These are phyloP conservation scores for Augochlora pura DNA, from an alignment of 1,140 invertebrate species.

Conservation along the genomic window DNA sequence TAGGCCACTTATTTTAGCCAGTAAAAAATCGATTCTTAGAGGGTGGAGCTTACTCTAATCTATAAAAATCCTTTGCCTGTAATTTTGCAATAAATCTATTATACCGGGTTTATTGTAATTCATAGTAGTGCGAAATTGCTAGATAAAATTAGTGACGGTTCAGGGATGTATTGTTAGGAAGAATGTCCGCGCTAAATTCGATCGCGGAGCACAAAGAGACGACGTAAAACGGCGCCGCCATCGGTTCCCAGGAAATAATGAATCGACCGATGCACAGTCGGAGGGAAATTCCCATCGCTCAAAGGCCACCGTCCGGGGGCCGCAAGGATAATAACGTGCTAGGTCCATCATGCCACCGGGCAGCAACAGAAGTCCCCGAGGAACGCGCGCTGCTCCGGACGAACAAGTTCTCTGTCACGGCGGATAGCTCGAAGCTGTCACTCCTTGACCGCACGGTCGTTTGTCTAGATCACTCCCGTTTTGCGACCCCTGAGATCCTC, in stretches of 20 bases:
- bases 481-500: slow-evolving; percentile 55
- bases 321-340: slow-evolving; percentile 60
- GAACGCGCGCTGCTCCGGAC: slow-evolving; percentile 39
- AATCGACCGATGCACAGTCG: not conserved
- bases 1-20: too few relatives aligned
- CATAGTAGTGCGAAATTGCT: too few relatives aligned
- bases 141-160: too few relatives aligned
- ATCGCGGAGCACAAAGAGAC: too few relatives aligned
- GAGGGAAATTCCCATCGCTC: slow-evolving; percentile 62
- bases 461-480: slow-evolving; percentile 75
- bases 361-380: slow-evolving; percentile 24
- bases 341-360: slow-evolving; percentile 25
- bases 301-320: slow-evolving; percentile 44
- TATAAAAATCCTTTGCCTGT: too few relatives aligned
- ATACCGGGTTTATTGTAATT: too few relatives aligned
- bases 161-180: too few relatives aligned
- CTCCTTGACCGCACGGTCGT: slow-evolving; percentile 74
- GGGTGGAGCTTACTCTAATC: too few relatives aligned
- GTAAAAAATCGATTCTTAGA: too few relatives aligned
- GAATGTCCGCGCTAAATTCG: too few relatives aligned
- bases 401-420: slow-evolving; percentile 50
- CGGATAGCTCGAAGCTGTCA: slow-evolving; percentile 72
- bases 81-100: too few relatives aligned
- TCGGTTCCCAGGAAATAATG: not conserved
- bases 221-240: not conserved